These are phyloP conservation scores for Saimiri boliviensis DNA, from an alignment of 2,113 vertebrate species.

Conservation along the genomic window DNA sequence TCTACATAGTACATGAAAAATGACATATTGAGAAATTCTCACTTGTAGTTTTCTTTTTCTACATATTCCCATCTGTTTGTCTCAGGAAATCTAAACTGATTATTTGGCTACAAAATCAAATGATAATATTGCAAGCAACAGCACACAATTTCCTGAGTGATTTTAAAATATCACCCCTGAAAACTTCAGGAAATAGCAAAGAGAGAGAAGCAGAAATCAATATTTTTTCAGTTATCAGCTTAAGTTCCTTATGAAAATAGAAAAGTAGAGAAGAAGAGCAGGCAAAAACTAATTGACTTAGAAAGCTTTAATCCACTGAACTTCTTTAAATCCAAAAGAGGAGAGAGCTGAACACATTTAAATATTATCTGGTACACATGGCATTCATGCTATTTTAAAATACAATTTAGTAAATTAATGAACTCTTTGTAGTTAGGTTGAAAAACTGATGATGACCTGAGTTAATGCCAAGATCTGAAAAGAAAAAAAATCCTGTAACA, in stretches of 20 bases:
- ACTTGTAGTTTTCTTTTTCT: not conserved
- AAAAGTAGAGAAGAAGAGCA: not conserved
- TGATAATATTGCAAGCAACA: not conserved
- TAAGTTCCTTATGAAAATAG: not conserved
- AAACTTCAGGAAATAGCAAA: slow-evolving; percentile 17
- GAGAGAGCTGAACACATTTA: not conserved
- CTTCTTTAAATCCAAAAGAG: not conserved
- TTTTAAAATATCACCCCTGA: not conserved
- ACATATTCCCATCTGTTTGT: not conserved
- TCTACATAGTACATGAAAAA: not conserved
- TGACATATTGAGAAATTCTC: not conserved
- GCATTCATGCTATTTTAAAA: not conserved
- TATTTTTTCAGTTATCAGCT: not conserved
- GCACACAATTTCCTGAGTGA: not conserved
- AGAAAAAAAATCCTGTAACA: not conserved
- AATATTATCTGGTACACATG: not conserved
- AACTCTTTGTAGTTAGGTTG: not conserved
- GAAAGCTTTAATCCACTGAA: not conserved
- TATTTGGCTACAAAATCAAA: slow-evolving; percentile 6
- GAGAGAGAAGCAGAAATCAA: not conserved
- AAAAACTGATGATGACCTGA: not conserved
- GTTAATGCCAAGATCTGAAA: not conserved
- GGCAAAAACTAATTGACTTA: slow-evolving; percentile 8
- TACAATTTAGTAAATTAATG: not conserved
- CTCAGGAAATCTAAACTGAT: not conserved